Evolutionary conservation across 2,888 invertebrate genomes (phyloP).

Genomic region (Zygothrica quintamaculata): DNA sequence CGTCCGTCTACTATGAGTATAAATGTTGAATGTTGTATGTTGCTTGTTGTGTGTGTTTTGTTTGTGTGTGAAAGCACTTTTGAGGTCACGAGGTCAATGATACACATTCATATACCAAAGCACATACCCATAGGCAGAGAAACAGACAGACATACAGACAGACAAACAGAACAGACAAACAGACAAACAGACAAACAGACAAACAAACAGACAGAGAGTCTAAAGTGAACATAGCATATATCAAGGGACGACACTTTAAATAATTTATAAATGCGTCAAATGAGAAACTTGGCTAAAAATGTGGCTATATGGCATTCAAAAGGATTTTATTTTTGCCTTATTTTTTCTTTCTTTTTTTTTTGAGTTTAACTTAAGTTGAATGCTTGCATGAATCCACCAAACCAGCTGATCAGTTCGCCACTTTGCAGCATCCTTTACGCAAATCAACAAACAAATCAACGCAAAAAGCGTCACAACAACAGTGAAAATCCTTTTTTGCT

Average conservation of each 20-base stretch:
- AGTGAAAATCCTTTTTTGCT: slow-evolving; percentile 56
- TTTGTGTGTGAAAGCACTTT: slow-evolving; percentile 54
- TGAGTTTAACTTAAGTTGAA: slow-evolving; percentile 34
- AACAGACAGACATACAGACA: too few species aligned
- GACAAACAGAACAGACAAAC: background rate
- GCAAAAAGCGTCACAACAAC: slow-evolving; percentile 49
- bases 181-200: slow-evolving; percentile 9
- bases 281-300: slow-evolving; percentile 70
- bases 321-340: slow-evolving; percentile 59
- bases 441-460: slow-evolving; percentile 76
- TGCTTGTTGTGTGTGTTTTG: background rate
- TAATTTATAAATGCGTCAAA: slow-evolving; percentile 79
- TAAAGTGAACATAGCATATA: slow-evolving; percentile 24
- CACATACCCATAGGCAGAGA: slow-evolving; percentile 1
- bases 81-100: slow-evolving; percentile 79
- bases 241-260: slow-evolving; percentile 69
- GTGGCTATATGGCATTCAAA: slow-evolving; percentile 38
- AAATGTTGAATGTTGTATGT: slow-evolving; percentile 41
- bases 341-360: too few species aligned
- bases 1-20: slow-evolving; percentile 52
- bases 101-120: slow-evolving; percentile 51
- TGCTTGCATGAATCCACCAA: slow-evolving; percentile 1
- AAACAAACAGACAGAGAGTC: background rate
- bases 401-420: background rate
- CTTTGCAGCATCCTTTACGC: slow-evolving; percentile 43